Base-by-base conservation (phyloP, 2,888 invertebrate species). In the Hemicrepidius hirtus region DNA sequence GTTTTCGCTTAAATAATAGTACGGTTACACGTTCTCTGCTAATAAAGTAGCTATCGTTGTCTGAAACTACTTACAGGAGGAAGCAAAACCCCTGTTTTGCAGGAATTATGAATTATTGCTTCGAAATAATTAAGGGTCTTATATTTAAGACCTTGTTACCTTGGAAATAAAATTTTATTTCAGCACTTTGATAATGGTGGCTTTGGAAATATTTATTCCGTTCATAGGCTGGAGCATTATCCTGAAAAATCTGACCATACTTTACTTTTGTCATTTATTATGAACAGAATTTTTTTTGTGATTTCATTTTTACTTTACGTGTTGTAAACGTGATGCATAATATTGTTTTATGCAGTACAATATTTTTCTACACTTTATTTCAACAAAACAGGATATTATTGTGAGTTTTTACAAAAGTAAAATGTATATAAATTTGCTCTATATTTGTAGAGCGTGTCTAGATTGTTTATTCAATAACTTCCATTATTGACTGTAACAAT, bases 381-480 rank as follows among this genome's bases (percentile, higher is more conserved):
- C 10, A 46, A 46, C 46, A 18, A 9, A 46, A 13, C 12, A 62
- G 40, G 13, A 64, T 37, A 46, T 37, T 50, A 64, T 50, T 50
- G 50, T 53, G 40, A 12, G 12, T 50, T 28, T 37, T 50, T 18
- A 37, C 18, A 37, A 57, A 9, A 3, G 37, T 20, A 12, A 37
- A 37, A 57, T 1, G n/a, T 37, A 6, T 18, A 40, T 64, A 32
- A 64, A 64, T 21, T 64, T 66, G 20, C 40, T 20, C 20, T 57
- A 16, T 66, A 44, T 66, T 57, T 66, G 35, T 40, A 32, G 46
- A 63, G 20, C 28, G 37, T 24, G 32, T 57, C 57, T 12, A 18
- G 44, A 41, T 32, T 55, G 57, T 66, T 66, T 66, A 66, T 57
- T 66, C 57, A 66, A 66, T 66, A 66, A 66, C 57, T 66, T 55